These are phyloP conservation scores for Bellardia pandia DNA, from an alignment of 2,888 invertebrate species.

Conservation along the genomic window DNA sequence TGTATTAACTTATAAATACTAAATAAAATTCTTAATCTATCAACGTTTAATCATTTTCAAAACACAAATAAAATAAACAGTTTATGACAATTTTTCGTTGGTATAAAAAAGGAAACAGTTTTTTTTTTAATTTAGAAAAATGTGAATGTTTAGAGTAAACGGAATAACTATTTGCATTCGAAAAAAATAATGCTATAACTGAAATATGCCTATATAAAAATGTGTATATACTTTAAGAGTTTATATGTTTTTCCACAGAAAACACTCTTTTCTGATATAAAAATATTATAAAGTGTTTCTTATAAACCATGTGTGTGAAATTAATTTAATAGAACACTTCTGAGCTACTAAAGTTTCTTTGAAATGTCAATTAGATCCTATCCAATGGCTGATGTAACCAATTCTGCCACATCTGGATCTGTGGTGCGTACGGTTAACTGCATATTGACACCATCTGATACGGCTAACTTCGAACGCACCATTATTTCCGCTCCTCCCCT, in stretches of 20 bases:
- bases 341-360: constrained; percentile 28
- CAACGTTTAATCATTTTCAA: constrained; percentile 38
- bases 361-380: constrained; percentile 86
- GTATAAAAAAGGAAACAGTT: background rate
- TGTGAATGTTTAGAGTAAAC: background rate
- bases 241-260: constrained; percentile 16
- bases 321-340: constrained; percentile 71
- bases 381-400: constrained; percentile 94
- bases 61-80: constrained; percentile 33
- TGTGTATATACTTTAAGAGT: constrained; percentile 23
- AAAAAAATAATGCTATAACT: background rate
- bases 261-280: constrained; percentile 43
- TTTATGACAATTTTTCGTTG: constrained; percentile 3
- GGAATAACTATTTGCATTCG: constrained; percentile 60
- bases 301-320: constrained; percentile 76
- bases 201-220: constrained; percentile 38
- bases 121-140: constrained; percentile 18
- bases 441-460: constrained; percentile 94
- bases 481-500: constrained; percentile 95
- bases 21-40: constrained; percentile 59
- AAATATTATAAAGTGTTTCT: constrained; percentile 27
- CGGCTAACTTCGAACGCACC: constrained; percentile 92
- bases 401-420: constrained; percentile 93
- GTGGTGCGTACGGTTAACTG: constrained; percentile 95
- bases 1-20: constrained; percentile 56